Conservation (phyloP, 2,797 vertebrate genomes). For the Smutsia gigantea region DNA sequence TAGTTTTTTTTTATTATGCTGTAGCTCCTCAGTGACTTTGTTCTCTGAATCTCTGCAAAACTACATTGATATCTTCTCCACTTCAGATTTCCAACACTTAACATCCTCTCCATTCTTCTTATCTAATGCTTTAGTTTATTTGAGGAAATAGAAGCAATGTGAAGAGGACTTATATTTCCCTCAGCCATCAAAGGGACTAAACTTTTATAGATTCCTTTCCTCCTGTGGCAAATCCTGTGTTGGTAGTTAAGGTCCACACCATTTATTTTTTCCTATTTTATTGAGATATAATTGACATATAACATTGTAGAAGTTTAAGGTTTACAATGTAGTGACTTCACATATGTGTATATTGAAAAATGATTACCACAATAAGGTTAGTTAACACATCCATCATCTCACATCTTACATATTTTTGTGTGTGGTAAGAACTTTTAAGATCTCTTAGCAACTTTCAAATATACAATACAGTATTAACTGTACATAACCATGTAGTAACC, state of each 20-base stretch:
- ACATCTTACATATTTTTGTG: neutral
- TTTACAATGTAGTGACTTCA: no score
- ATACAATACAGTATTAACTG: neutral
- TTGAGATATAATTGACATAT: no score
- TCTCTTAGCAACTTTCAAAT: neutral
- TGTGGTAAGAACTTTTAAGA: neutral
- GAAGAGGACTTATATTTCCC: neutral
- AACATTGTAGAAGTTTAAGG: no score
- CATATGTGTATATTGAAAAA: no score
- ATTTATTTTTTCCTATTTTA: neutral
- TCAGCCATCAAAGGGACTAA: neutral
- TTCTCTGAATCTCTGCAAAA: neutral
- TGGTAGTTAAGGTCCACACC: neutral
- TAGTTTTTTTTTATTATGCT: neutral
- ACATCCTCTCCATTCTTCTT: neutral
- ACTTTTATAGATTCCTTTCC: neutral
- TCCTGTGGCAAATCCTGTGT: neutral
- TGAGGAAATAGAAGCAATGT: neutral
- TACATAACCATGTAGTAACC: neutral
- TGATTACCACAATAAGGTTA: no score
- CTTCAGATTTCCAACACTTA: neutral
- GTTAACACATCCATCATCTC: no score
- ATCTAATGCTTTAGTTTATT: neutral
- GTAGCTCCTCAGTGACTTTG: neutral
- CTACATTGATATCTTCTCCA: neutral